Conservation (phyloP, 2,797 vertebrate genomes). For the Otus scops region DNA sequence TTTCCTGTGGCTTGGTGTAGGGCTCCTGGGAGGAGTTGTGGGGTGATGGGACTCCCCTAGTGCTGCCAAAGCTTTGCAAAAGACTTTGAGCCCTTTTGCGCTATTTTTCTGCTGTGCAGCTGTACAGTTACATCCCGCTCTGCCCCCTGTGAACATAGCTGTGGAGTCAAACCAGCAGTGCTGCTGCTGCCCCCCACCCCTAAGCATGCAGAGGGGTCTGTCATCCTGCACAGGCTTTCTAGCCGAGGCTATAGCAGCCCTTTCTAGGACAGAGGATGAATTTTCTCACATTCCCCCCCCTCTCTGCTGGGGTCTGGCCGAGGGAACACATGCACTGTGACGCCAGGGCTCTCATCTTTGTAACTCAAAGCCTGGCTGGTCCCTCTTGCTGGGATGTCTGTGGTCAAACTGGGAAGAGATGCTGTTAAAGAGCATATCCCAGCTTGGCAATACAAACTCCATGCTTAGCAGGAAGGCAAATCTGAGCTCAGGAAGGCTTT, state of each 20-base stretch:
- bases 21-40: neutral
- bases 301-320: neutral
- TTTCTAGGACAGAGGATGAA: neutral
- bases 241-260: fast-evolving
- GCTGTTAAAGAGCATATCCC: fast-evolving
- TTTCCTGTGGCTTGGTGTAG: neutral
- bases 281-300: neutral
- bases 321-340: fast-evolving
- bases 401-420: neutral
- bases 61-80: neutral
- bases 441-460: neutral
- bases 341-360: neutral
- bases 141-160: fast-evolving
- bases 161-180: neutral
- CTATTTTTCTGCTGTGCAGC: neutral
- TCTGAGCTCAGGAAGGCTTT: neutral
- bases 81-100: neutral
- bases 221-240: neutral
- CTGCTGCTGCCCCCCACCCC: neutral
- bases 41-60: neutral
- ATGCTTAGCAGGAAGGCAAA: fast-evolving
- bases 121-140: neutral
- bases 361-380: fast-evolving
- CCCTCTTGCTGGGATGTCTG: fast-evolving
- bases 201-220: fast-evolving